Conservation (phyloP, 2,113 vertebrate genomes). For the Coptodon rendalli region DNA sequence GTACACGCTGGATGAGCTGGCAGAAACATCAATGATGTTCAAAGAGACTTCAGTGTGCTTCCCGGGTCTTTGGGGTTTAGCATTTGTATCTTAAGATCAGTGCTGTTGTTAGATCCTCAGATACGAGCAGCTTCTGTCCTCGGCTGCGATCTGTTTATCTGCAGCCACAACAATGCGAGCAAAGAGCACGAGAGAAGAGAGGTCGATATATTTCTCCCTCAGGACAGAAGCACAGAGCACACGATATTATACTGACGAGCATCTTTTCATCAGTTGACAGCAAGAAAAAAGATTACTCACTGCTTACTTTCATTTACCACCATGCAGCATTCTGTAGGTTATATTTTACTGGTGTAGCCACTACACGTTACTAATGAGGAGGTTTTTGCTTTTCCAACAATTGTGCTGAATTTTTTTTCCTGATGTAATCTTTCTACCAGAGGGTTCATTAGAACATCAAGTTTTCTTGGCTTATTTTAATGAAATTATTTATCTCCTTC, state of each 20-base stretch:
- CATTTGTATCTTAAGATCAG: not conserved
- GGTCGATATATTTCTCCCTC: slow-evolving; percentile 5
- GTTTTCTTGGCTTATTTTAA: not conserved
- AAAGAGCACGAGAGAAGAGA: not conserved
- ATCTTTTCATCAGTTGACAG: not conserved
- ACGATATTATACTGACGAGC: not conserved
- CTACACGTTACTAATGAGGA: not conserved
- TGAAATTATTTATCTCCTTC: not conserved
- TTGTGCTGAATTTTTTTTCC: not conserved
- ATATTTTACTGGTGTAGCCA: accelerated
- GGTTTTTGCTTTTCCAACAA: not conserved
- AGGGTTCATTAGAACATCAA: not conserved
- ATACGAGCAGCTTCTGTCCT: not conserved
- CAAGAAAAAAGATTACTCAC: not conserved
- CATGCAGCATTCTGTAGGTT: not conserved
- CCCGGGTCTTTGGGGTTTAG: not conserved
- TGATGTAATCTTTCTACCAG: not conserved
- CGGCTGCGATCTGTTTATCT: not conserved
- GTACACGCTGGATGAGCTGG: not conserved
- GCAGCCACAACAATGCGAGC: slow-evolving; percentile 35
- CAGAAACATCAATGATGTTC: not conserved
- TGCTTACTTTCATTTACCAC: not conserved
- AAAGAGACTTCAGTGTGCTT: not conserved
- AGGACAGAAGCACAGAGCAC: not conserved
- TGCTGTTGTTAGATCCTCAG: not conserved